Conservation (phyloP, 2,113 vertebrate species). For the Oreotrochilus melanogaster region DNA sequence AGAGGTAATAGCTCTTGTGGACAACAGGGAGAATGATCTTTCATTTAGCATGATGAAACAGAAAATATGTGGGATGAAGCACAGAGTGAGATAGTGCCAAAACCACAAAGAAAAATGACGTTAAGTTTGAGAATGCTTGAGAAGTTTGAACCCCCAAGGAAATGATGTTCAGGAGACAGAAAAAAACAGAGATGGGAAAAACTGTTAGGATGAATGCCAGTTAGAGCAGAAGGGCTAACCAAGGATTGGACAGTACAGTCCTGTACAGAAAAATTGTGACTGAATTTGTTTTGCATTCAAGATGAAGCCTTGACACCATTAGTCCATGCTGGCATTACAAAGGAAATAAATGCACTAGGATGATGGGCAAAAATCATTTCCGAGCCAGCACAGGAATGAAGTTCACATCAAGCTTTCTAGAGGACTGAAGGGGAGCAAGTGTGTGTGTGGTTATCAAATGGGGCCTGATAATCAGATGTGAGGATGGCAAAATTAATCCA, state of each 20-base stretch:
- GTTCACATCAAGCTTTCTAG: background rate
- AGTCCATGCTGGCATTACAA: background rate
- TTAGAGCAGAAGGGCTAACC: background rate
- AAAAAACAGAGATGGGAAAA: background rate
- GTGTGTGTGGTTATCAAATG: background rate
- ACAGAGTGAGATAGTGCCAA: background rate
- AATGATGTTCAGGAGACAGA: background rate
- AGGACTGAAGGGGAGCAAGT: background rate
- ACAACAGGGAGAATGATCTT: background rate
- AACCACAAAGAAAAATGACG: background rate
- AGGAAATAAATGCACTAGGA: background rate
- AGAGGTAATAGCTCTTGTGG: background rate
- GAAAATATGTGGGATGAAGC: background rate
- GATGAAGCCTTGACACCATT: background rate
- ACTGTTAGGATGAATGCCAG: background rate
- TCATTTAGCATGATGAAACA: background rate
- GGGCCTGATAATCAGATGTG: background rate
- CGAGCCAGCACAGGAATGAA: background rate
- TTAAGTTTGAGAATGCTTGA: background rate
- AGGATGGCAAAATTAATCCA: background rate
- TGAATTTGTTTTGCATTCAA: background rate
- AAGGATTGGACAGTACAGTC: background rate
- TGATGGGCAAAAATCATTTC: fast-evolving
- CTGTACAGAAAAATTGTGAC: background rate
- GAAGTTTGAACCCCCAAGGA: background rate